Evolutionary conservation across 2,888 invertebrate genomes (phyloP).

Genomic region (Cistogaster globosa): DNA sequence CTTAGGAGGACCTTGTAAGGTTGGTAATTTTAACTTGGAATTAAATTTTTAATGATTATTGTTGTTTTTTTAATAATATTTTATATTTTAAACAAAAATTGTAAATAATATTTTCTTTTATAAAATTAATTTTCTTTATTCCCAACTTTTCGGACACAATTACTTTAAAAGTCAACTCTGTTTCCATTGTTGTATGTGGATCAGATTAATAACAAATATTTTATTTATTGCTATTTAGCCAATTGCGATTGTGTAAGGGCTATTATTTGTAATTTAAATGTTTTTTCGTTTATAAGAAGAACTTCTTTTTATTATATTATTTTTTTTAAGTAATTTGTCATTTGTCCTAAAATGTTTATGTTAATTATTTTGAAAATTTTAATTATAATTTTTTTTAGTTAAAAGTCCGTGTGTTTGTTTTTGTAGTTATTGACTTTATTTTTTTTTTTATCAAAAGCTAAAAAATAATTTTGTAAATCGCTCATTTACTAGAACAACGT

Average conservation of each 20-base stretch:
- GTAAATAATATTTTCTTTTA: conserved; percentile 44
- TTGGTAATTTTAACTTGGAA: conserved; percentile 78
- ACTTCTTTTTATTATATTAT: no score
- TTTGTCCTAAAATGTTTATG: no score
- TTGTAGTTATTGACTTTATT: no score
- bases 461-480: no score
- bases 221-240: conserved; percentile 82
- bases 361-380: no score
- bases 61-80: no score
- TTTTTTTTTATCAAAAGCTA: no score
- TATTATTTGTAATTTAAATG: conserved; percentile 51
- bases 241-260: conserved; percentile 83
- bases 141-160: conserved; percentile 21
- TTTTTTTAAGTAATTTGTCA: no score
- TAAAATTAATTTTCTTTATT: conserved; percentile 44
- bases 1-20: conserved; percentile 94
- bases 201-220: conserved; percentile 81
- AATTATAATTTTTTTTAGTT: no score
- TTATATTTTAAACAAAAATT: conserved; percentile 13
- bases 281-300: not conserved
- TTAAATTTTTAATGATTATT: no score
- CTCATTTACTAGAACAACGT: no score
- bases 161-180: conserved; percentile 75
- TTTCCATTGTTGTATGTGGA: conserved; percentile 80
- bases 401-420: no score